Base-by-base conservation (phyloP, 2,113 vertebrate species). In the Coreoperca whiteheadi region DNA sequence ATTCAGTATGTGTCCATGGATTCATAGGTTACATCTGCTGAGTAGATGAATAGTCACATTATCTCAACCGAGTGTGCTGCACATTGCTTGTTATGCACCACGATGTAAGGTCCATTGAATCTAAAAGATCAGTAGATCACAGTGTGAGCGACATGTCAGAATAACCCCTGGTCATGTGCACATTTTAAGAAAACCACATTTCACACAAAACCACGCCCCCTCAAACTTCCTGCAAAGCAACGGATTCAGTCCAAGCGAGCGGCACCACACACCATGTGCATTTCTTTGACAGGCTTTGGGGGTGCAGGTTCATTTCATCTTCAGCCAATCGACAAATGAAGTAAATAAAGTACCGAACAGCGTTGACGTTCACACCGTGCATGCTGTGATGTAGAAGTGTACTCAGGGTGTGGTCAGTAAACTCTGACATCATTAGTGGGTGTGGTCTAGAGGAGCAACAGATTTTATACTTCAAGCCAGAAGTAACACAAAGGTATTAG, bases 91-190 rank as follows among this genome's bases (percentile, higher is more conserved):
- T 65, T 48, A 75, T 11, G 51, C 54, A 50, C 28, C 8, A 0
- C 57, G 54, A 67, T 83, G 65, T 28, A 65, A 78, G 37, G 48
- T 11, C 8, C 15, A 72, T 57, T 34, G 60, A 37, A 76, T 78
- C 48, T 78, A 57, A 6, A 34, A 46, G 11, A 65, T 12, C 51
- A 51, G 57, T 7, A 60, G 39, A 46, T 39, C 34, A n/a, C 53
- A 67, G 28, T 16, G 50, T 8, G 25, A 43, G 56, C 15, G 6
- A 39, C 51, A 59, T 37, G 14, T 63, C 66, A 56, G 50, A 18
- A 48, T 10, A 46, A 63, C 28, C 16, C 32, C 0, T 0, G 51
- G 30, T 10, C 6, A 15, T 20, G 16, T 14, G 34, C 18, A 39
- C 18, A 23, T 76, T 61, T 0, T 3, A 6, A 68, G n/a, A 37